A percentile compares a stretch with the other conserved stretches of the same genome.
phyloP scores from a whole-genome alignment of 2,113 vertebrate species.

The Vulpes lagopus region DNA sequence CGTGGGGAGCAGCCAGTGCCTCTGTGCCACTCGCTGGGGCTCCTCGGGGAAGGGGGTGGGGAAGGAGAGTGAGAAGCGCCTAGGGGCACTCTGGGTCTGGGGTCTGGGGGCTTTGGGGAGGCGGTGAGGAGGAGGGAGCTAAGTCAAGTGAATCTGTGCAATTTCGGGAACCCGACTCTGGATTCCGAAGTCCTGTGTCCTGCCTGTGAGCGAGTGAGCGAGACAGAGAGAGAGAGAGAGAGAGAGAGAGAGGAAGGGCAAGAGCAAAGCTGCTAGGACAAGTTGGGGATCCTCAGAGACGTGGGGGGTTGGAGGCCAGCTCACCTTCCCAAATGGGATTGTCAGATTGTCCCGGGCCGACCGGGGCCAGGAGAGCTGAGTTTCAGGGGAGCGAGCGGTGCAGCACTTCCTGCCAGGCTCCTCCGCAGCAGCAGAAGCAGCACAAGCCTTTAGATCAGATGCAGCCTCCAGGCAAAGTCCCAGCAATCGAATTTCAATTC shows the following conservation, averaged over 20 bases:
- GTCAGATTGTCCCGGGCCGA: rapidly evolving
- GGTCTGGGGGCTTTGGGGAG: neutral
- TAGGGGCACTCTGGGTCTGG: no score
- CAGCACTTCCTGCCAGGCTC: neutral
- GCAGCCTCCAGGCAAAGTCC: rapidly evolving
- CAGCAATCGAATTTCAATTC: neutral
- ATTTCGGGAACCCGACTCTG: rapidly evolving
- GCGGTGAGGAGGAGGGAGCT: rapidly evolving
- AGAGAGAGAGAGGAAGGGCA: neutral
- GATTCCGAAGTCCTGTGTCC: neutral
- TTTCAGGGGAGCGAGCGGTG: neutral
- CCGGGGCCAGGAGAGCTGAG: neutral
- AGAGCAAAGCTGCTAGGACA: neutral
- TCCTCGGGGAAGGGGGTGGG: neutral
- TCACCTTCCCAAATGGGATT: neutral
- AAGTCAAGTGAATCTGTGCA: neutral
- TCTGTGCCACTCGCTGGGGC: neutral
- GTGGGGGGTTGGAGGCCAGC: rapidly evolving
- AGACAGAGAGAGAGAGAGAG: no score
- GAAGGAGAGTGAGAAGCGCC: no score
- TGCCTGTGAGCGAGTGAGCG: no score
- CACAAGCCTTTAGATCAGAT: rapidly evolving
- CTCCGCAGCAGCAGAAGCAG: neutral
- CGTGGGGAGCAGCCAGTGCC: rapidly evolving
- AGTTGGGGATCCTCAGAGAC: no score